Percentiles rank a stretch among this genome's conserved stretches.
Evolutionary conservation across 2,888 invertebrate genomes (phyloP).

Genomic region (Tetragonisca angustula): DNA sequence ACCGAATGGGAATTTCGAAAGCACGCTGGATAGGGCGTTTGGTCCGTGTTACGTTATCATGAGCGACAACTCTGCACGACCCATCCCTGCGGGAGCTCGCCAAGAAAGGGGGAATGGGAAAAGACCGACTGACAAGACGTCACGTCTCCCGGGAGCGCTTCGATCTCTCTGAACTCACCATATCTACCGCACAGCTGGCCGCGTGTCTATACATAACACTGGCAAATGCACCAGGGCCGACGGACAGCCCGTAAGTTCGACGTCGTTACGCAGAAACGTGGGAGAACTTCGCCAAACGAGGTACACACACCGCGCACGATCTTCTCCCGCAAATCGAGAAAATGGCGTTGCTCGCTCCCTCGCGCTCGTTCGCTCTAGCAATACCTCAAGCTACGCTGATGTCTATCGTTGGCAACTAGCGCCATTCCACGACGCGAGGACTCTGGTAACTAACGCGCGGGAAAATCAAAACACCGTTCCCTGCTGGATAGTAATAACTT

Average conservation of each 20-base stretch:
- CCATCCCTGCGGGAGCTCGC: conserved; percentile 57
- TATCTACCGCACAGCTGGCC: conserved; percentile 72
- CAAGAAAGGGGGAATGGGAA: conserved; percentile 48
- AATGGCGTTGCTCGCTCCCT: conserved; percentile 72
- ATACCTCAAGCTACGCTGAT: conserved; percentile 46
- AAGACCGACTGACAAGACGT: conserved; percentile 67
- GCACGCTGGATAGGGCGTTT: conserved; percentile 9
- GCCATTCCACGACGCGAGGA: conserved; percentile 9
- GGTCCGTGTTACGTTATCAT: conserved; percentile 52
- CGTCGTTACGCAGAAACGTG: conserved; percentile 42
- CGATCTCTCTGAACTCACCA: conserved; percentile 74
- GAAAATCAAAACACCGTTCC: conserved; percentile 15
- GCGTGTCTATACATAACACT: conserved; percentile 77
- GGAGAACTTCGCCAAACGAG: conserved; percentile 28
- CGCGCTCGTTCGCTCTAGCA: conserved; percentile 58
- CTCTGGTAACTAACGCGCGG: conserved; percentile 14
- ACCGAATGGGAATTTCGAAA: neutral
- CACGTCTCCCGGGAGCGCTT: conserved; percentile 67
- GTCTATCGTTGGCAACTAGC: conserved; percentile 17
- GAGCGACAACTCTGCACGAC: conserved; percentile 44
- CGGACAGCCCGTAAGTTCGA: conserved; percentile 29
- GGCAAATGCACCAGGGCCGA: conserved; percentile 30
- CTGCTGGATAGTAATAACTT: too few relatives aligned
- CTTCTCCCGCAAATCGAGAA: conserved; percentile 71
- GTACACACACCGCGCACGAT: conserved; percentile 52